These are phyloP conservation scores for Volucella zonaria DNA, from an alignment of 2,888 invertebrate genomes.

Conservation along the genomic window DNA sequence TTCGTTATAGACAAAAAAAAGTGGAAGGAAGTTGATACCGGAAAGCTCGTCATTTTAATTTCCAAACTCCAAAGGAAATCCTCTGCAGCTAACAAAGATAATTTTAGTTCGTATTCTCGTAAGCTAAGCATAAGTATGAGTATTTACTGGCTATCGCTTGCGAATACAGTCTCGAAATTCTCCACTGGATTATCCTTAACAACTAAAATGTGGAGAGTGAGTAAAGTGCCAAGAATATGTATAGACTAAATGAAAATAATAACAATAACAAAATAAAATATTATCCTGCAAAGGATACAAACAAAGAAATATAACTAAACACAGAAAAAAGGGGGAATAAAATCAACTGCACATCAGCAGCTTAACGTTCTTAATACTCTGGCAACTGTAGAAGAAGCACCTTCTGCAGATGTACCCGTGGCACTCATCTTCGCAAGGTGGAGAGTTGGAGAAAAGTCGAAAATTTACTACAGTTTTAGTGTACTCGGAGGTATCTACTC, in stretches of 20 bases:
- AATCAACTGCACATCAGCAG: constrained; percentile 17
- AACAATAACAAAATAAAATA: constrained; percentile 58
- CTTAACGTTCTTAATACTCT: constrained; percentile 47
- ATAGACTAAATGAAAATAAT: constrained; percentile 48
- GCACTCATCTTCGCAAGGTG: not conserved
- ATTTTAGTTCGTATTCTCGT: constrained; percentile 6
- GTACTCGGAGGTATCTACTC: not conserved
- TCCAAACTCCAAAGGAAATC: constrained; percentile 9
- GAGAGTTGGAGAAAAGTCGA: constrained; percentile 27
- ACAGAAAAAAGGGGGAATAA: not conserved
- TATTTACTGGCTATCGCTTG: constrained; percentile 12
- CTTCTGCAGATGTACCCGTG: not conserved
- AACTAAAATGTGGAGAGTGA: not conserved
- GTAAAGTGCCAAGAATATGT: constrained; percentile 8
- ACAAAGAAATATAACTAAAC: constrained; percentile 9
- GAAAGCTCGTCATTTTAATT: constrained; percentile 31
- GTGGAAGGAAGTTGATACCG: constrained; percentile 11
- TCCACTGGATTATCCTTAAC: constrained; percentile 32
- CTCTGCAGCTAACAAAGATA: constrained; percentile 9
- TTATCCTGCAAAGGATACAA: constrained; percentile 49
- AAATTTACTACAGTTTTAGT: constrained; percentile 45
- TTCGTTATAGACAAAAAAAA: not conserved
- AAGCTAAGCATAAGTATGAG: constrained; percentile 13
- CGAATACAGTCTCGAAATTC: constrained; percentile 12
- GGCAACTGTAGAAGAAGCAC: constrained; percentile 8